Percentiles rank a stretch among this genome's conserved stretches.
Conservation (phyloP, 2,113 vertebrate species). For the Tenrec ecaudatus region DNA sequence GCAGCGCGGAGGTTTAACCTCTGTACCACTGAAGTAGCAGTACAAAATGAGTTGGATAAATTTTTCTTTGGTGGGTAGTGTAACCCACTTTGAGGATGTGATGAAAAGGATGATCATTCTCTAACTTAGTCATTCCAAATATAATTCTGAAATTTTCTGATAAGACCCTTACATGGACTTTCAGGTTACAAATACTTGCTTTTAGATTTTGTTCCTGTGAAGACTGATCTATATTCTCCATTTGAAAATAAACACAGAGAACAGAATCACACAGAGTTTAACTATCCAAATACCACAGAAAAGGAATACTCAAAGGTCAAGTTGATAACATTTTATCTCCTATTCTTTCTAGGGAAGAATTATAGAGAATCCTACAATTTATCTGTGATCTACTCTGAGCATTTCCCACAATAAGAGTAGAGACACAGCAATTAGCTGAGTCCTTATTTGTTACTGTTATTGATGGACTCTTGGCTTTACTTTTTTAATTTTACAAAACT, state of each 20-base stretch:
- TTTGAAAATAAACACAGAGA: conserved; percentile 26
- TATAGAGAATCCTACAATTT: neutral
- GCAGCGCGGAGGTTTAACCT: too few relatives aligned
- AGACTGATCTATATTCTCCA: neutral
- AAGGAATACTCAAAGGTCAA: neutral
- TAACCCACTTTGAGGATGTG: neutral
- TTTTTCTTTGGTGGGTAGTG: neutral
- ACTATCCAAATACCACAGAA: neutral
- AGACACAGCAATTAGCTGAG: neutral
- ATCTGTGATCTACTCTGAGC: neutral
- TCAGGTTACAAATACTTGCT: neutral
- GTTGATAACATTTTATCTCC: neutral
- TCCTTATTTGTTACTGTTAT: neutral
- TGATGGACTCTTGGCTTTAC: neutral
- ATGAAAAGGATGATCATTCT: neutral
- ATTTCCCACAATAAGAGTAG: neutral
- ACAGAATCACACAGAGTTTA: neutral
- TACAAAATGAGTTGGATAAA: neutral
- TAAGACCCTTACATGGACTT: neutral
- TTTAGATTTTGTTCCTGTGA: neutral
- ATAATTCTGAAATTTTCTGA: neutral
- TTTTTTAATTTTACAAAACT: neutral
- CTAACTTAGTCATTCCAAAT: neutral
- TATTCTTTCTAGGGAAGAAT: neutral
- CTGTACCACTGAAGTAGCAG: neutral